These are phyloP conservation scores for Vesta saturnalis DNA, from an alignment of 2,888 invertebrate species.

Conservation along the genomic window DNA sequence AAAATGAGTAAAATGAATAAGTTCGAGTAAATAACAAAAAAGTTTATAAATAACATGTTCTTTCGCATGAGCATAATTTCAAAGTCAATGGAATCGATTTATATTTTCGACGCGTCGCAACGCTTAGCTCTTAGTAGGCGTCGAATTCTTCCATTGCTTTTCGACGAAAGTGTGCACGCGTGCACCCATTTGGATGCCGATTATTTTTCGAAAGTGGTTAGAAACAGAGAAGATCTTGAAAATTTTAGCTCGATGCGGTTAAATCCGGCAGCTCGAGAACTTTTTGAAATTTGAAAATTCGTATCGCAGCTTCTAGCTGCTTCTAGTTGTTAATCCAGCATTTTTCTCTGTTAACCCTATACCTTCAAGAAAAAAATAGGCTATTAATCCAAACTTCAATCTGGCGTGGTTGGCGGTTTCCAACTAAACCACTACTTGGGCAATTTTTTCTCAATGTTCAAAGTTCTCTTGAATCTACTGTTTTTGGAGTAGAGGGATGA, in stretches of 20 bases:
- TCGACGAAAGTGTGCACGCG: too few species aligned
- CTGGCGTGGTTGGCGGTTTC: neutral
- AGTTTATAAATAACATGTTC: too few species aligned
- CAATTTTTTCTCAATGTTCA: neutral
- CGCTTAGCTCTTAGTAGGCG: too few species aligned
- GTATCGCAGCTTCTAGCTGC: neutral
- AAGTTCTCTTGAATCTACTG: neutral
- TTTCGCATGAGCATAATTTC: too few species aligned
- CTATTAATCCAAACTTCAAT: neutral
- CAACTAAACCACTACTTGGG: neutral
- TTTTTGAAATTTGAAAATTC: neutral
- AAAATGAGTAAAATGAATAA: too few species aligned
- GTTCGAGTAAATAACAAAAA: too few species aligned
- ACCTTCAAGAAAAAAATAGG: neutral
- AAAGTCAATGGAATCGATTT: too few species aligned
- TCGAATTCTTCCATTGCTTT: too few species aligned
- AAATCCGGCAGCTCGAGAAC: neutral
- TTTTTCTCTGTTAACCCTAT: neutral
- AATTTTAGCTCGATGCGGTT: too few species aligned
- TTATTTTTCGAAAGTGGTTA: neutral
- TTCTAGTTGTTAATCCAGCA: neutral
- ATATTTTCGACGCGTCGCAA: too few species aligned
- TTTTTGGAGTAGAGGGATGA: neutral
- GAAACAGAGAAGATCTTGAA: neutral
- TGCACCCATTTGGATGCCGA: neutral